Evolutionary conservation across 2,113 vertebrate genomes (phyloP), one percentile per base, ranked within the genome.

Genomic region (Bambusicola thoracicus): DNA sequence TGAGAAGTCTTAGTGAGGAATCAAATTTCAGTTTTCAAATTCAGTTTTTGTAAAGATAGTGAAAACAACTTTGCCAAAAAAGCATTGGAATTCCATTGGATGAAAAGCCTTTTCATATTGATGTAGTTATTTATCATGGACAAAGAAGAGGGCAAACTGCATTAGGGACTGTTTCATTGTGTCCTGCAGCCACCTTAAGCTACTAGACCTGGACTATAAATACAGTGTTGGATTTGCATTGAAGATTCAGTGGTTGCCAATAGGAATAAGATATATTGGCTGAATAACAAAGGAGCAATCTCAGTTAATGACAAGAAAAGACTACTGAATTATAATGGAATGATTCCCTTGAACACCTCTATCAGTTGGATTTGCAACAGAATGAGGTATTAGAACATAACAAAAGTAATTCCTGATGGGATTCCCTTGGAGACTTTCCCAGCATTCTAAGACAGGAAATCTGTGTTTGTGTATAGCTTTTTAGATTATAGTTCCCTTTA

Each of bases 251-350:
- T 92, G 66, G 49, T 63, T 86, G 49, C 49, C 86, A 95, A 80
- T 16, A 85, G 30, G 78, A 95, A 74, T 82, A 81, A 80, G 41
- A 92, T 40, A 55, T 41, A 67, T 48, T 74, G 70, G 56, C 40
- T 93, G 74, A 93, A 90, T 90, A 93, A 89, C 32, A 76, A 87
- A 93, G 65, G 16, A 80, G 24, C 32, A 92, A 79, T 92, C 80
- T 72, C 34, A 63, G 74, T 78, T 79, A 76, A 81, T 62, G 72
- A 41, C 62, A 69, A 58, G 55, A 77, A 81, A 74, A 92, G 40
- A 44, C 51, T 68, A 81, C 69, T 61, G 73, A 89, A 85, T 55
- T 63, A 41, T 58, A 92, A 72, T 62, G 36, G n/a, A 21, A 38
- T 40, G 17, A 13, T 70, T 24, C 95, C 24, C 48, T 76, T 81